phyloP scores from a whole-genome alignment of 2,113 vertebrate genomes.

The Sinocyclocheilus grahami region DNA sequence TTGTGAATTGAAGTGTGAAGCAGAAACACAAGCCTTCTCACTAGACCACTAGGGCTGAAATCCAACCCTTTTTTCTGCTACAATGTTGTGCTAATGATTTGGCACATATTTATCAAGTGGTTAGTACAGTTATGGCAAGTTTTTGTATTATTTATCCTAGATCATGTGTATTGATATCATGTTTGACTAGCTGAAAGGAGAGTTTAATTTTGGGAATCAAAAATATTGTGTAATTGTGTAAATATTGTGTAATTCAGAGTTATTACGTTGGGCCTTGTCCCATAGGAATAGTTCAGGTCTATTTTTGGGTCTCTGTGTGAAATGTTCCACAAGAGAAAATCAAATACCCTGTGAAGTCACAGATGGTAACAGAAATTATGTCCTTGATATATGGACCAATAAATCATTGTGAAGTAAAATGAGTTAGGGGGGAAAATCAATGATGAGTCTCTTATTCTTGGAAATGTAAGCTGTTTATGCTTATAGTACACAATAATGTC shows the following conservation, averaged over 20 bases:
- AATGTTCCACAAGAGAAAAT: slow-evolving; percentile 19
- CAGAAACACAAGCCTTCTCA: not conserved
- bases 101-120: slow-evolving; percentile 10
- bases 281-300: slow-evolving; percentile 24
- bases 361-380: slow-evolving; percentile 14
- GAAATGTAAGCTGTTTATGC: slow-evolving; percentile 1
- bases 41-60: not conserved
- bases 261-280: slow-evolving; percentile 3
- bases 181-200: slow-evolving; percentile 15
- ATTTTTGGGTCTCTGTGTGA: slow-evolving; percentile 33
- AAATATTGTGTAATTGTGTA: not conserved
- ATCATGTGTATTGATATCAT: slow-evolving; percentile 8
- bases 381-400: slow-evolving; percentile 10
- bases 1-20: not conserved
- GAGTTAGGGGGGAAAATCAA: not conserved
- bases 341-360: slow-evolving; percentile 7
- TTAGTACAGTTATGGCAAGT: not conserved
- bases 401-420: not conserved
- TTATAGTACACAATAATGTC: not conserved
- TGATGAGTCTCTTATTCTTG: not conserved
- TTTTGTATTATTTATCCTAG: not conserved
- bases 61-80: not conserved
- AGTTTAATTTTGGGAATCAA: slow-evolving; percentile 6
- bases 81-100: slow-evolving; percentile 2
- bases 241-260: not conserved